phyloP scores from a whole-genome alignment of 2,113 vertebrate species.

The Murina feae region DNA sequence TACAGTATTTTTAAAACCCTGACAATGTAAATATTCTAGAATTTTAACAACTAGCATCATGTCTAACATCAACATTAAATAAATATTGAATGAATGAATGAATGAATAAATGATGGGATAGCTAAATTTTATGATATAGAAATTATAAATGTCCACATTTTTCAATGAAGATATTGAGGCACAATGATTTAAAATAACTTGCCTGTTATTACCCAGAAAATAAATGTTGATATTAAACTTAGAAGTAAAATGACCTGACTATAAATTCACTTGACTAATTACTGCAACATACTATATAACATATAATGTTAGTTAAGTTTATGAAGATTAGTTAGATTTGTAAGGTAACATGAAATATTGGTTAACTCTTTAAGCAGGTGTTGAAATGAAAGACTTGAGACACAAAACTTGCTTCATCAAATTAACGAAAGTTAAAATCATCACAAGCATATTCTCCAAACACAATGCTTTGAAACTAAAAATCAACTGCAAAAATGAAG shows the following conservation, averaged over 20 bases:
- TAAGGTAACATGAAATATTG: neutral
- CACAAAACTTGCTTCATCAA: neutral
- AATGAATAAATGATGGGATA: neutral
- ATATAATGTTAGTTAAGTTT: neutral
- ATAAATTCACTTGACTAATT: neutral
- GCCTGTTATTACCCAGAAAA: neutral
- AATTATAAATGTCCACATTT: neutral
- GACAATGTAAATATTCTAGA: neutral
- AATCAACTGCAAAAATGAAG: neutral
- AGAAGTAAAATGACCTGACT: neutral
- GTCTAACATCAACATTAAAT: neutral
- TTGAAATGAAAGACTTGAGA: neutral
- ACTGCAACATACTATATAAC: neutral
- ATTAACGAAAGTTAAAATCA: neutral
- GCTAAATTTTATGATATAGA: neutral
- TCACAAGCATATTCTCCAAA: neutral
- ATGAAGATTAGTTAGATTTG: neutral
- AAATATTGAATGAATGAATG: neutral
- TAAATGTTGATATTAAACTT: neutral
- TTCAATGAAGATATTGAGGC: neutral
- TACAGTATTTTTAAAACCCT: neutral
- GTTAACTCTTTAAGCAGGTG: neutral
- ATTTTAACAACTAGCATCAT: neutral
- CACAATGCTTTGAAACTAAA: neutral
- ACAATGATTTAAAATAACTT: neutral